Percentiles rank a stretch among this genome's conserved stretches.
phyloP scores from a whole-genome alignment of 2,888 invertebrate species.

The Proisotoma minuta region DNA sequence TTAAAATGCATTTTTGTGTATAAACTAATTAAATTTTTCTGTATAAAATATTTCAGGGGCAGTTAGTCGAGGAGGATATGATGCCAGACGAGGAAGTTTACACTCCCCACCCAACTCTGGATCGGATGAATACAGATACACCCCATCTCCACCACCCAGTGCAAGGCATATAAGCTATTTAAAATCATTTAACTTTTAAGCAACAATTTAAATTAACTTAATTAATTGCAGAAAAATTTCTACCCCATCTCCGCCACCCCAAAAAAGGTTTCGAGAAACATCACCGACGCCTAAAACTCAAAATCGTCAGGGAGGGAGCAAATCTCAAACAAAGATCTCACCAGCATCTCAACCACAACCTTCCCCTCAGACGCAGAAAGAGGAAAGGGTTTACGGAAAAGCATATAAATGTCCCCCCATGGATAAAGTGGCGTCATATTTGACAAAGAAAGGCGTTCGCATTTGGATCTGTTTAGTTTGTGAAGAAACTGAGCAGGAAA shows the following conservation, averaged over 20 bases:
- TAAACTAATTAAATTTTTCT: too few species aligned
- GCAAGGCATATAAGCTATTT: too few species aligned
- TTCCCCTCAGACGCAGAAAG: neutral
- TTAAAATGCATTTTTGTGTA: too few species aligned
- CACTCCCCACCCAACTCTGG: neutral
- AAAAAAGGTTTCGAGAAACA: too few species aligned
- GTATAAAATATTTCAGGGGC: too few species aligned
- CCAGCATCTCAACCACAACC: neutral
- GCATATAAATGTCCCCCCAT: constrained; percentile 29
- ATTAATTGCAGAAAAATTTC: too few species aligned
- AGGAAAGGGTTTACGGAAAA: constrained; percentile 14
- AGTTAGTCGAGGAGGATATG: too few species aligned
- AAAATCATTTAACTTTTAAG: too few species aligned
- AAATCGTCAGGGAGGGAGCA: too few species aligned
- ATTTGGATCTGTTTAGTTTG: constrained; percentile 40
- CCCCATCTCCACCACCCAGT: neutral
- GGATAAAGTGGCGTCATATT: constrained; percentile 26
- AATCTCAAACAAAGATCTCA: neutral
- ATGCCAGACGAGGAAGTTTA: neutral
- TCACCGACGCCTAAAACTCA: too few species aligned
- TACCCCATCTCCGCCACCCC: too few species aligned
- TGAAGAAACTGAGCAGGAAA: constrained; percentile 28
- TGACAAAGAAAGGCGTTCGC: constrained; percentile 20
- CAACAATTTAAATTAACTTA: too few species aligned
- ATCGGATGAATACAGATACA: neutral